Conservation (phyloP, 2,888 invertebrate species). For the Diarsia dahlii region DNA sequence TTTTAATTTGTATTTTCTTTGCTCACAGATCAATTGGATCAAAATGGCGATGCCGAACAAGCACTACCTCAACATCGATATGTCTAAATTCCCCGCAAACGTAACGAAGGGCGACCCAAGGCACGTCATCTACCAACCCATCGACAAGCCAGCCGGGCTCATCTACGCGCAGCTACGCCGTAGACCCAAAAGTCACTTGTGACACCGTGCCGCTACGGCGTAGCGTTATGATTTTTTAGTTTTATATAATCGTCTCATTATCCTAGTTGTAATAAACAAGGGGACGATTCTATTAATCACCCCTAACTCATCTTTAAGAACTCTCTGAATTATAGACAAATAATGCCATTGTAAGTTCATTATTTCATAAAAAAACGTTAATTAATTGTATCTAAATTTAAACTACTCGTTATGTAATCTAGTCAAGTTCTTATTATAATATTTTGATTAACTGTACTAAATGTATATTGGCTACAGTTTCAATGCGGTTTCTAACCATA, state of each 20-base stretch:
- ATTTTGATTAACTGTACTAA: constrained; percentile 54
- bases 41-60: constrained; percentile 96
- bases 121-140: constrained; percentile 93
- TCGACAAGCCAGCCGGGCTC: constrained; percentile 95
- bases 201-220: constrained; percentile 84
- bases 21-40: constrained; percentile 92
- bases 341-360: constrained; percentile 51
- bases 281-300: constrained; percentile 50
- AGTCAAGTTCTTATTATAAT: constrained; percentile 64
- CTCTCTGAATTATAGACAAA: constrained; percentile 43
- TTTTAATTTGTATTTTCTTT: constrained; percentile 52
- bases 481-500: constrained; percentile 54
- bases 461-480: constrained; percentile 56
- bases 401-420: constrained; percentile 64
- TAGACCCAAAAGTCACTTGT: constrained; percentile 90
- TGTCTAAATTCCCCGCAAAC: constrained; percentile 93
- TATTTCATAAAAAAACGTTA: constrained; percentile 52
- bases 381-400: constrained; percentile 56
- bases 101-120: constrained; percentile 92
- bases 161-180: constrained; percentile 94
- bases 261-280: constrained; percentile 44
- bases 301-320: constrained; percentile 43
- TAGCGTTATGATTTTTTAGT: constrained; percentile 63
- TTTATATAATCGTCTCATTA: constrained; percentile 46
- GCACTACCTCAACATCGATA: constrained; percentile 94